A percentile compares a stretch with the other conserved stretches of the same genome.
These are phyloP conservation scores for Channa maculata DNA, from an alignment of 2,113 vertebrate species.

Conservation along the genomic window DNA sequence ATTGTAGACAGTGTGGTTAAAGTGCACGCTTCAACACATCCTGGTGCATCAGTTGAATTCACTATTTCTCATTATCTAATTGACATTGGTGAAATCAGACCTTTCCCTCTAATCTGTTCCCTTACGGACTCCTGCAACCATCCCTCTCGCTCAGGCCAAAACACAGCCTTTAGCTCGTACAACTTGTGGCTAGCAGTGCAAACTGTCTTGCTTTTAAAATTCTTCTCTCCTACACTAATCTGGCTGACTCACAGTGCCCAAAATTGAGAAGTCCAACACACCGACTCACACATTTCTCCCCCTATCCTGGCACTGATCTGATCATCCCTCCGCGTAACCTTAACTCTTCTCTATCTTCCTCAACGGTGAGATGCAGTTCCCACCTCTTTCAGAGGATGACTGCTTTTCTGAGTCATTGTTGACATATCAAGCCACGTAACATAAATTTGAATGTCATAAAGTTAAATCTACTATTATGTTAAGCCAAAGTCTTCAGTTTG, in stretches of 20 bases:
- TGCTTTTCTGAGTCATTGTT: constrained; percentile 6
- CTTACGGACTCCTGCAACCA: no score
- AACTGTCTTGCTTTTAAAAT: constrained; percentile 19
- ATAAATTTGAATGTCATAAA: background rate
- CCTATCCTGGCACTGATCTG: constrained; percentile 8
- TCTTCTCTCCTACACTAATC: constrained; percentile 45
- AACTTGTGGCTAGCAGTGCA: constrained; percentile 11
- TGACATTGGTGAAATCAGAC: constrained; percentile 47
- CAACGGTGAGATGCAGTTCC: background rate
- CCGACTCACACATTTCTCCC: constrained; percentile 26
- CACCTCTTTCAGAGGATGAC: background rate
- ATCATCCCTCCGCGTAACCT: constrained; percentile 6
- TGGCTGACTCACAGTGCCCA: constrained; percentile 33
- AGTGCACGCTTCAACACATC: constrained; percentile 18
- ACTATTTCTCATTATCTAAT: constrained; percentile 19
- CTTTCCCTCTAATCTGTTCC: background rate
- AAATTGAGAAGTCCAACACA: constrained; percentile 25
- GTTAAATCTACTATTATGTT: no score
- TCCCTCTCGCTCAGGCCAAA: constrained; percentile 26
- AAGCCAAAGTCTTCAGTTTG: background rate
- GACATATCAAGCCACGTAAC: background rate
- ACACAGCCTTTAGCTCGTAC: constrained; percentile 38
- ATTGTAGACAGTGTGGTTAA: background rate
- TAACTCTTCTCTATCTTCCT: constrained; percentile 7
- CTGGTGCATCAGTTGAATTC: constrained; percentile 24